Evolutionary conservation across 35 echinoderm and acorn worm species (phyloP).

Genomic region (Heliocidaris tuberculata): DNA sequence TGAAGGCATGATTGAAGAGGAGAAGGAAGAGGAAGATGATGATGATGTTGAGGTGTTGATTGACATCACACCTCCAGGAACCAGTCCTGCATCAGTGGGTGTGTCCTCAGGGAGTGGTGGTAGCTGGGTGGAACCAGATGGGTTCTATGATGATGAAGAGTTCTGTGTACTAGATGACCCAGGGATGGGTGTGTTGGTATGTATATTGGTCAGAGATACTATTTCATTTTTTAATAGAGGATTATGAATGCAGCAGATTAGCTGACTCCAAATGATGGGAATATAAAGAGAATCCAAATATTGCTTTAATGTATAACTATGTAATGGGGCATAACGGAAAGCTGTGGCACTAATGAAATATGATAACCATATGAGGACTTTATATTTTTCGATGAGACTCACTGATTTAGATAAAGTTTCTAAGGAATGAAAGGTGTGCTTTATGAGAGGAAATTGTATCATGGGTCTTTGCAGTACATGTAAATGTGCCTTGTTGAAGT

Average conservation of each 20-base stretch:
- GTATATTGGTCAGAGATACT: neutral
- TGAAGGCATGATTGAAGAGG: slow-evolving; percentile 38
- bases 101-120: slow-evolving; percentile 1
- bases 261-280: too few species aligned
- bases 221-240: neutral
- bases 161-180: slow-evolving; percentile 93
- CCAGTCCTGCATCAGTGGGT: neutral
- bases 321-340: too few species aligned
- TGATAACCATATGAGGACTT: too few species aligned
- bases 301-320: too few species aligned
- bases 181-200: slow-evolving; percentile 85
- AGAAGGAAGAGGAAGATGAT: slow-evolving; percentile 20
- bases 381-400: too few species aligned
- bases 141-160: slow-evolving; percentile 82
- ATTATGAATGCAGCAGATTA: neutral
- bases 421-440: too few species aligned
- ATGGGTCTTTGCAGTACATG: too few species aligned
- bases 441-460: too few species aligned
- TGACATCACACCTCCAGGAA: neutral
- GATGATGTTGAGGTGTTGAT: slow-evolving; percentile 14
- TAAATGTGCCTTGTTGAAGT: too few species aligned
- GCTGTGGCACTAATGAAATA: too few species aligned
- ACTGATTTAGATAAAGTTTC: too few species aligned
- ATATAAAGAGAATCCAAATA: too few species aligned
- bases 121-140: slow-evolving; percentile 37